Evolutionary conservation across 2,888 invertebrate genomes (phyloP).

Genomic region (Oxycera nigricornis): DNA sequence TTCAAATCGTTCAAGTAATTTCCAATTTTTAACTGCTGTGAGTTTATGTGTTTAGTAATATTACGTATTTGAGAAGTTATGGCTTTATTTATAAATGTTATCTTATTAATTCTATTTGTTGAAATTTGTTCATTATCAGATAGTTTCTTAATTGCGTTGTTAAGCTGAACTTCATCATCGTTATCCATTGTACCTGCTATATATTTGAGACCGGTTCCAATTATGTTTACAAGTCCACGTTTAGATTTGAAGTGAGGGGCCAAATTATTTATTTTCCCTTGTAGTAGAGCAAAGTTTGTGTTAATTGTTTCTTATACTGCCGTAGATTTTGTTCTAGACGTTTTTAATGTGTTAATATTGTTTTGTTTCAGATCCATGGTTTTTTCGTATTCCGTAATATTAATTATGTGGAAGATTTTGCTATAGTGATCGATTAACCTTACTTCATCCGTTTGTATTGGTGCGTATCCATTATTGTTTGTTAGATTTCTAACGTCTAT

Average conservation of each 20-base stretch:
- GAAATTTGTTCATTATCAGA: neutral
- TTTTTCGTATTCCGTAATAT: too few relatives aligned
- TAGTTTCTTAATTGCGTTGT: neutral
- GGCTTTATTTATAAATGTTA: neutral
- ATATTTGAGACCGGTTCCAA: slow-evolving; percentile 38
- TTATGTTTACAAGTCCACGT: slow-evolving; percentile 31
- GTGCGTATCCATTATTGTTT: slow-evolving; percentile 7
- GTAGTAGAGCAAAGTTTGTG: neutral
- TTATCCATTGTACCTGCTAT: slow-evolving; percentile 10
- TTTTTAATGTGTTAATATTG: neutral
- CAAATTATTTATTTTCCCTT: neutral
- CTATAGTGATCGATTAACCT: neutral
- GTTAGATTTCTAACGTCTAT: neutral
- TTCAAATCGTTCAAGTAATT: slow-evolving; percentile 22
- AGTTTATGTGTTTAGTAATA: neutral
- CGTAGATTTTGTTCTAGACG: neutral
- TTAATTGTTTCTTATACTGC: neutral
- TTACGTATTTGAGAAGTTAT: slow-evolving; percentile 33
- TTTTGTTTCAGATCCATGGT: neutral
- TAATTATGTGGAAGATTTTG: slow-evolving; percentile 5
- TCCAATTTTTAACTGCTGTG: slow-evolving; percentile 7
- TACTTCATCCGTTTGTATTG: neutral
- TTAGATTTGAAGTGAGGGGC: neutral
- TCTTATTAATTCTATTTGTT: slow-evolving; percentile 6
- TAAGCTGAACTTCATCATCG: neutral